Base-by-base conservation (phyloP, 2,113 vertebrate genomes). In the Lathamus discolor region DNA sequence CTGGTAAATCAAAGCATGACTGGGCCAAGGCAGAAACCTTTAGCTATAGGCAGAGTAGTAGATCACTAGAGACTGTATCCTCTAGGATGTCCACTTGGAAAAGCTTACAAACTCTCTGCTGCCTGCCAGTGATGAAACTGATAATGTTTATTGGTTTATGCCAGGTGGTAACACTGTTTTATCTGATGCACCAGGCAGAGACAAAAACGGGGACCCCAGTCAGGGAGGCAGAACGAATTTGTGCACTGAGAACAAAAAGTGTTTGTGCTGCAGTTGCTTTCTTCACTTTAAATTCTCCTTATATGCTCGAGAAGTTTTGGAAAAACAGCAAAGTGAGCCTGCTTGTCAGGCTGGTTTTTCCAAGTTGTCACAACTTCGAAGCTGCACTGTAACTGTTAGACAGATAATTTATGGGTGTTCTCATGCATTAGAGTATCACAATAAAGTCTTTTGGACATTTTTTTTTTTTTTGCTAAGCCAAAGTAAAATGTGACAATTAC, bases 271-370 rank as follows among this genome's bases (percentile, higher is more conserved):
- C 13, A 18, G 17, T 62, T 72, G 55, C 41, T 91, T 93, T 85
- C 76, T 78, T 83, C 82, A 18, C 79, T 96, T 92, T 88, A 88
- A 84, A 77, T 91, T 96, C 92, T 90, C 87, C 88, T 73, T 96
- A 82, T 91, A 84, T 54, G 68, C 77, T 91, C 88, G 73, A 70
- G 87, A 93, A 96, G 84, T 95, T 97, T 93, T 33, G 86, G 62
- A 83, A 89, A 95, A 92, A 77, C 92, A 90, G 80, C 10, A 78
- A 86, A 96, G 91, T 81, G 31, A 95, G 88, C 25, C 2, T 88
- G 90, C 96, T 91, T 93, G 88, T 95, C 93, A 88, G 90, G 95
- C 94, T 96, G 94, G 93, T 97, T 97, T 88, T 95, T 95, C 94
- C 95, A 78, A 97, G 92, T 91, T 95, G 92, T 94, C 85, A 86